These are phyloP conservation scores for Chalcis sispes DNA, from an alignment of 2,888 invertebrate species.

Conservation along the genomic window DNA sequence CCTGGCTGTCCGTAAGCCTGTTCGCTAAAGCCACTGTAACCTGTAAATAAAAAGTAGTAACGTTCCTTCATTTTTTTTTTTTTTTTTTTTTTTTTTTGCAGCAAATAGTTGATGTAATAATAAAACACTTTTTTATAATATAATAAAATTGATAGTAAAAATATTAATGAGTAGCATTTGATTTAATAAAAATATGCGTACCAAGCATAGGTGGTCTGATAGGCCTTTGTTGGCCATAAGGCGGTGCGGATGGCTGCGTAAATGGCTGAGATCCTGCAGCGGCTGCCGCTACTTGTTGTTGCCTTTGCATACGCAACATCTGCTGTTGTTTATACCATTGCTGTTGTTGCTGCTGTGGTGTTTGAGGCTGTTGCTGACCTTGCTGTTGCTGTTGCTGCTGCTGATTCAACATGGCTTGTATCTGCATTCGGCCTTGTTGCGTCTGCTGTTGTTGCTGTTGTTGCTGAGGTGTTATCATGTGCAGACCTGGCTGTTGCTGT, in stretches of 20 bases:
- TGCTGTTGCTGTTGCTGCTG: slow-evolving; percentile 76
- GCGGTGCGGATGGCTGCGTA: slow-evolving; percentile 81
- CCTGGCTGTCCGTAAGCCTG: slow-evolving; percentile 75
- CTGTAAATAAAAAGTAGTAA: slow-evolving; percentile 58
- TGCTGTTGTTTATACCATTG: slow-evolving; percentile 74
- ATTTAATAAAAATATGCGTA: slow-evolving; percentile 55
- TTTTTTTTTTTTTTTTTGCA: not conserved
- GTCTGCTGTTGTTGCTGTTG: slow-evolving; percentile 76
- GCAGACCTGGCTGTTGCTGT: slow-evolving; percentile 75
- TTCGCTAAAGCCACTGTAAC: slow-evolving; percentile 73
- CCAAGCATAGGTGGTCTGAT: slow-evolving; percentile 75
- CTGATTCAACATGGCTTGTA: slow-evolving; percentile 75
- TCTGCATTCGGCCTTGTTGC: slow-evolving; percentile 78
- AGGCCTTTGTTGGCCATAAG: slow-evolving; percentile 78
- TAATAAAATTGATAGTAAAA: not conserved
- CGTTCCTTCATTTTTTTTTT: too few species aligned
- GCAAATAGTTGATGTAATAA: too few species aligned
- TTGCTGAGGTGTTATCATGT: slow-evolving; percentile 77
- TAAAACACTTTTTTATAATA: too few species aligned
- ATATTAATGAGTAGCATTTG: not conserved
- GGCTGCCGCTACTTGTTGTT: slow-evolving; percentile 69
- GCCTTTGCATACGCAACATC: slow-evolving; percentile 70
- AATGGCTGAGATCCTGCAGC: slow-evolving; percentile 76
- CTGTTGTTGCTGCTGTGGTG: slow-evolving; percentile 74
- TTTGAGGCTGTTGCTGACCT: slow-evolving; percentile 67